Conservation (phyloP, 2,888 invertebrate genomes). For the Harpalus rufipes region DNA sequence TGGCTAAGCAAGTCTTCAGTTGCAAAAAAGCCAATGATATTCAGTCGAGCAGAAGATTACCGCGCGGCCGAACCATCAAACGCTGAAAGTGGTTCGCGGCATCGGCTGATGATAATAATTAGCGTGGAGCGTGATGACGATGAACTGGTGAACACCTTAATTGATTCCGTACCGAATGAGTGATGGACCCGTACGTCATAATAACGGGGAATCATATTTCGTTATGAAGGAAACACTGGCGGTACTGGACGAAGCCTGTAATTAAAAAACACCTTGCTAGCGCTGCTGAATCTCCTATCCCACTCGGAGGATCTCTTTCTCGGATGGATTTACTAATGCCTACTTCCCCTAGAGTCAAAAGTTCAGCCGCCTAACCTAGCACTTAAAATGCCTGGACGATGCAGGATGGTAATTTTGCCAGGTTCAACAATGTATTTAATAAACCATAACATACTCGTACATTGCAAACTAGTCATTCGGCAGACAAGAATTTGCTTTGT, state of each 20-base stretch:
- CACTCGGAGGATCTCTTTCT: not conserved
- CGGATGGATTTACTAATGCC: not conserved
- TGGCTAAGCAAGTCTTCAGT: slow-evolving; percentile 33
- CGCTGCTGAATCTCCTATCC: slow-evolving; percentile 31
- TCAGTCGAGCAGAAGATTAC: slow-evolving; percentile 48
- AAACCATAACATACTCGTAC: too few species aligned
- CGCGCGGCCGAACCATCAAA: slow-evolving; percentile 43
- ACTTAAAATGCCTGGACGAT: not conserved
- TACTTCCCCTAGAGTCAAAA: not conserved
- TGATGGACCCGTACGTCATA: slow-evolving; percentile 63
- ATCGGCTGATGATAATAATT: slow-evolving; percentile 62
- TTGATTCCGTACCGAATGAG: slow-evolving; percentile 66
- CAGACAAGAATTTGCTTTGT: too few species aligned
- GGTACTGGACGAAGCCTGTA: slow-evolving; percentile 46
- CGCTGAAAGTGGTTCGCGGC: slow-evolving; percentile 47
- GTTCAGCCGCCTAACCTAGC: not conserved
- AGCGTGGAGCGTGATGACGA: slow-evolving; percentile 62
- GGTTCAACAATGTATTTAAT: too few species aligned
- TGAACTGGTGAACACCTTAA: slow-evolving; percentile 64
- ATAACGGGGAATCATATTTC: slow-evolving; percentile 67
- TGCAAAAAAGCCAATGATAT: slow-evolving; percentile 49
- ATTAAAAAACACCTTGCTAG: slow-evolving; percentile 63
- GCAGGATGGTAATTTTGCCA: not conserved
- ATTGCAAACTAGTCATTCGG: too few species aligned
- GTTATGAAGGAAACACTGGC: slow-evolving; percentile 51